phyloP scores from a whole-genome alignment of 1,140 invertebrate species.

The Camponotus vicinus region DNA sequence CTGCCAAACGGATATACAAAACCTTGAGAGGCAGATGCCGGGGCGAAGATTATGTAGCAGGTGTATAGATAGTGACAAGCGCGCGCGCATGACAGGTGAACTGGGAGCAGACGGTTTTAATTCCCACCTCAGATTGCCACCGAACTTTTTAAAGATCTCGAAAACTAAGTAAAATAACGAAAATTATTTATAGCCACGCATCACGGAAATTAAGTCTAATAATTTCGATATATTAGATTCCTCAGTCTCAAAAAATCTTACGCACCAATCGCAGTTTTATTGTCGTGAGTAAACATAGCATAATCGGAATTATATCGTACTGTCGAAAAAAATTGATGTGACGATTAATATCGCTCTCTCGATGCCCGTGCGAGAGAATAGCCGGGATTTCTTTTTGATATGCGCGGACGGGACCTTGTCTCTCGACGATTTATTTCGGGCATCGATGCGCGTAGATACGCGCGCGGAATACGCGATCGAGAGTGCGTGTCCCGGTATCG shows the following conservation, averaged over 20 bases:
- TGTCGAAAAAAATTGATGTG: neutral
- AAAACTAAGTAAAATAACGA: neutral
- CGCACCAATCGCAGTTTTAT: too few species aligned
- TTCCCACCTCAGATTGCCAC: neutral
- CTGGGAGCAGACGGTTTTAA: constrained; percentile 3
- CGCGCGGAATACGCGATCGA: constrained; percentile 49
- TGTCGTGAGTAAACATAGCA: too few species aligned
- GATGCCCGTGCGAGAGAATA: too few species aligned
- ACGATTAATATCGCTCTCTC: neutral
- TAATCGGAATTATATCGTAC: neutral
- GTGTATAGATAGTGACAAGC: constrained; percentile 57
- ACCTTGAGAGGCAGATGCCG: constrained; percentile 61
- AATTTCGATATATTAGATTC: neutral
- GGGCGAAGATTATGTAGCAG: constrained; percentile 69
- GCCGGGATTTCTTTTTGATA: neutral
- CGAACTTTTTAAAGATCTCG: neutral
- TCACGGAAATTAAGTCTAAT: too few species aligned
- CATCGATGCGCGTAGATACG: neutral
- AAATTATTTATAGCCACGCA: neutral
- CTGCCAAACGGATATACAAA: constrained; percentile 44
- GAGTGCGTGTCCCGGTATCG: constrained; percentile 15
- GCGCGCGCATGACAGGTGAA: constrained; percentile 72
- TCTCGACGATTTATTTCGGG: constrained; percentile 40
- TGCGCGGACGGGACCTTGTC: neutral
- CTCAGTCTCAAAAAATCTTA: too few species aligned